A percentile compares a stretch with the other conserved stretches of the same genome.
phyloP scores from a whole-genome alignment of 2,888 invertebrate genomes.

The Theretra japonica region DNA sequence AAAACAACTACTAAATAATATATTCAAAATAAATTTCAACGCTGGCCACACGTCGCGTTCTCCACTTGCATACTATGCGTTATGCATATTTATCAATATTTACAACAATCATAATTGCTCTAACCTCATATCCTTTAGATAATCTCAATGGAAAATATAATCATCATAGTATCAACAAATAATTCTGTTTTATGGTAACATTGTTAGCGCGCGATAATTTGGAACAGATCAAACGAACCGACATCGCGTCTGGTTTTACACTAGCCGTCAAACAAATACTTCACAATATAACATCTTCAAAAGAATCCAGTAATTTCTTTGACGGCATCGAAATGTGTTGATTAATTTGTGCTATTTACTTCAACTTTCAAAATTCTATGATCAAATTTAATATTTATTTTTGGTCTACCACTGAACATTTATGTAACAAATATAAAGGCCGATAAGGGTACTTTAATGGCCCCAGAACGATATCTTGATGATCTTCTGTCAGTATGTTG shows the following conservation, averaged over 20 bases:
- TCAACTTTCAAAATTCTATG: neutral
- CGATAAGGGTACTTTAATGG: too few species aligned
- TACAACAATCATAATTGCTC: constrained; percentile 67
- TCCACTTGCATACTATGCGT: constrained; percentile 40
- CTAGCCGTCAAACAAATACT: neutral
- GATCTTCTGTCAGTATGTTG: too few species aligned
- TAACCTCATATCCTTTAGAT: constrained; percentile 39
- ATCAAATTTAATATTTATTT: neutral
- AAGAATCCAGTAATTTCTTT: too few species aligned
- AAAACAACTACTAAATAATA: constrained; percentile 24
- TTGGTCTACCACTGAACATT: too few species aligned
- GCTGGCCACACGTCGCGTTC: constrained; percentile 36
- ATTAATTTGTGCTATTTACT: neutral
- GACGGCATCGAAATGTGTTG: neutral
- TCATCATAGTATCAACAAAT: constrained; percentile 49
- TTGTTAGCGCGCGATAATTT: constrained; percentile 10
- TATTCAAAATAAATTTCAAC: constrained; percentile 28
- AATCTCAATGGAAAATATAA: constrained; percentile 51
- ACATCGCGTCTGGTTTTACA: constrained; percentile 5
- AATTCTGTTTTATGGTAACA: constrained; percentile 28
- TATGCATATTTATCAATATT: constrained; percentile 52
- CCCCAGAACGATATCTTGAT: too few species aligned
- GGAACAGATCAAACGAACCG: neutral
- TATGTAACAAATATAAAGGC: too few species aligned
- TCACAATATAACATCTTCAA: neutral